These are phyloP conservation scores for Danio aesculapii DNA, from an alignment of 2,797 vertebrate species.

Conservation along the genomic window DNA sequence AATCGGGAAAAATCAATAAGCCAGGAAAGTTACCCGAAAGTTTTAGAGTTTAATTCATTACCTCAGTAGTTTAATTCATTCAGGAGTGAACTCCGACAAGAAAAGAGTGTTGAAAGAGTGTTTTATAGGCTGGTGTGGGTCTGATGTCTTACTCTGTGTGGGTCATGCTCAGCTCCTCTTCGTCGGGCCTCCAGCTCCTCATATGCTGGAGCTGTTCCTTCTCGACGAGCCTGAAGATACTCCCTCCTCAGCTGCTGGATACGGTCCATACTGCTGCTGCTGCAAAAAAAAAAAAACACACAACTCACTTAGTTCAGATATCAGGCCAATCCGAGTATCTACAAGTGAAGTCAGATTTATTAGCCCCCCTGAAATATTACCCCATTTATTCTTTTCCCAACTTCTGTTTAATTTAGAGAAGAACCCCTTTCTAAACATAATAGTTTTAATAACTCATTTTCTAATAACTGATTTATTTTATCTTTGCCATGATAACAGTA, in stretches of 20 bases:
- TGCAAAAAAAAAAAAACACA: slow-evolving; percentile 40
- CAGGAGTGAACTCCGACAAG: neutral
- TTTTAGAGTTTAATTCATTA: too few species aligned
- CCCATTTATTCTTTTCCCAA: too few species aligned
- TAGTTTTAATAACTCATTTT: too few species aligned
- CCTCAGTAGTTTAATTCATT: neutral
- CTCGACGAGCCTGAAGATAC: slow-evolving; percentile 91
- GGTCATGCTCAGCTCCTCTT: slow-evolving; percentile 80
- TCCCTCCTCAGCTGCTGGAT: slow-evolving; percentile 94
- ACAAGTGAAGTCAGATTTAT: too few species aligned
- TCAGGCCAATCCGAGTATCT: neutral
- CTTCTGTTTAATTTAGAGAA: too few species aligned
- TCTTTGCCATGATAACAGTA: too few species aligned
- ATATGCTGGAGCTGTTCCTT: slow-evolving; percentile 84
- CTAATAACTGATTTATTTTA: too few species aligned
- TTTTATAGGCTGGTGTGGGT: neutral
- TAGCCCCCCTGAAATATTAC: too few species aligned
- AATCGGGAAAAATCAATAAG: too few species aligned
- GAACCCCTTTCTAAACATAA: too few species aligned
- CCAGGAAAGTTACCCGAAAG: too few species aligned
- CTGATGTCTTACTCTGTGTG: slow-evolving; percentile 83
- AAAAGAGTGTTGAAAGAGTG: neutral
- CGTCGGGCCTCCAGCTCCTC: slow-evolving; percentile 84
- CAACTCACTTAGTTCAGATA: slow-evolving; percentile 40
- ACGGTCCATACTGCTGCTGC: slow-evolving; percentile 85